A percentile compares a stretch with the other conserved stretches of the same genome.
Evolutionary conservation across 37 sponge, comb jelly and placozoan species (phyloP).

Genomic region (Haliclona indistincta): DNA sequence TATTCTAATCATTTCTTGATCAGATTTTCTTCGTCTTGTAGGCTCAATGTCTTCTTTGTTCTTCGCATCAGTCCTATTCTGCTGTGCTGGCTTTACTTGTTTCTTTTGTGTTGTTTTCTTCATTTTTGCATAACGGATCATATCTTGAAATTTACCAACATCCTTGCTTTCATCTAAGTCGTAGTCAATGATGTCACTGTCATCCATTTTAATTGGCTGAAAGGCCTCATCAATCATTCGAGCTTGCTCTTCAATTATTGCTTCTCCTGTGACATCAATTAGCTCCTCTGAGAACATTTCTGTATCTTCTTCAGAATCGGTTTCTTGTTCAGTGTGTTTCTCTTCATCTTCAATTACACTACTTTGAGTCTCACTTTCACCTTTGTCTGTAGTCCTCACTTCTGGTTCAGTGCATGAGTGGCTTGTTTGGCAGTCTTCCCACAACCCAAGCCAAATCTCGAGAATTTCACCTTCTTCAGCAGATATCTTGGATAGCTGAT

Average conservation of each 20-base stretch:
- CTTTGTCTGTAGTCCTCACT: neutral
- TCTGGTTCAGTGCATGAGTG: neutral
- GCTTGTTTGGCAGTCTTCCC: neutral
- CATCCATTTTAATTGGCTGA: neutral
- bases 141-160: too few relatives aligned
- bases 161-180: too few relatives aligned
- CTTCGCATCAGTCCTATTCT: neutral
- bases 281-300: too few relatives aligned
- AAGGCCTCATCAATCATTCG: conserved; percentile 24
- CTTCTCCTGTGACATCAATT: conserved; percentile 57
- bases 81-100: too few relatives aligned
- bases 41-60: conserved; percentile 6
- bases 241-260: conserved; percentile 41
- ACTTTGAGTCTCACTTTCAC: neutral
- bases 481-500: neutral
- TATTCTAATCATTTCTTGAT: conserved; percentile 2
- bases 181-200: too few relatives aligned
- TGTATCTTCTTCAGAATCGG: conserved; percentile 1
- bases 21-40: neutral
- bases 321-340: neutral
- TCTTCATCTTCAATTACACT: neutral
- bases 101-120: too few relatives aligned
- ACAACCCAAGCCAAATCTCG: conserved; percentile 3
- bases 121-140: too few relatives aligned
- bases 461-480: neutral